These are phyloP conservation scores for Drosophila differens DNA, from an alignment of 2,888 invertebrate species.

Conservation along the genomic window DNA sequence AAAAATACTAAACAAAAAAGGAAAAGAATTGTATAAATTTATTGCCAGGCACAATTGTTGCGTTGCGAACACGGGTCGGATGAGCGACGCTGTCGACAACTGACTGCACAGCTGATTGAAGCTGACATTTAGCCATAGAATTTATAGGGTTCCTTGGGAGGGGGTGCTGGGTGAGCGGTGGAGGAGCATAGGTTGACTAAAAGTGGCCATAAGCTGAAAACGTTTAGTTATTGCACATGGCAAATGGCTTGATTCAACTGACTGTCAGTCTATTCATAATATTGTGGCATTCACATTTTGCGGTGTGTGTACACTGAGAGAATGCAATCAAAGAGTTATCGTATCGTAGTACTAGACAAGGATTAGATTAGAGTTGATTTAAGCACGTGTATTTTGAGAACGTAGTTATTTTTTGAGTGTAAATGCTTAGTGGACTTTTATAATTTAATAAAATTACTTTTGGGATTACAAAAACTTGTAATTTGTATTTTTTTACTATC, in stretches of 20 bases:
- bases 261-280: constrained; percentile 53
- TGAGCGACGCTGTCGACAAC: constrained; percentile 52
- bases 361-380: background rate
- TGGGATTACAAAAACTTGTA: background rate
- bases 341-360: background rate
- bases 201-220: constrained; percentile 45
- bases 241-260: constrained; percentile 45
- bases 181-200: constrained; percentile 6
- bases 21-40: constrained; percentile 66
- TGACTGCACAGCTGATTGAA: constrained; percentile 69
- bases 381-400: background rate
- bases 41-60: constrained; percentile 66
- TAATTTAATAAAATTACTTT: background rate
- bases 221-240: constrained; percentile 31
- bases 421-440: background rate
- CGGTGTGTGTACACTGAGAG: constrained; percentile 9
- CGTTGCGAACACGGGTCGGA: constrained; percentile 57
- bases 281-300: constrained; percentile 45
- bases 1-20: constrained; percentile 24
- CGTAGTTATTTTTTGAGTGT: background rate
- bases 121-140: constrained; percentile 51
- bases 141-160: background rate
- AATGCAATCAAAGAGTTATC: background rate
- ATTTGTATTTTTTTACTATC: background rate
- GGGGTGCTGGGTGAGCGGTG: background rate